These are phyloP conservation scores for Ptychobarbus kaznakovi DNA, from an alignment of 2,797 vertebrate species.

Conservation along the genomic window DNA sequence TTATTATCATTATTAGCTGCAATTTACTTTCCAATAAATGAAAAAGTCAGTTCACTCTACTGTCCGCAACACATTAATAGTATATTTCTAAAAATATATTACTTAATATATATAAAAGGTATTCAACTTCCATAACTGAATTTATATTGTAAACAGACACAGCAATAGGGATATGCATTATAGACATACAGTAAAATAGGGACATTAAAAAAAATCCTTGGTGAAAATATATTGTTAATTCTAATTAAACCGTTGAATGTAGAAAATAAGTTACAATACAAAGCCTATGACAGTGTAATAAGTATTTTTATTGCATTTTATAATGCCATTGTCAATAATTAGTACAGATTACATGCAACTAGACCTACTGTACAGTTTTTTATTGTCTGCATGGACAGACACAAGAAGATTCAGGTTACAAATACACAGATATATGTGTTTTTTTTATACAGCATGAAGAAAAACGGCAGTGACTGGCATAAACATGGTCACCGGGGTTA, in stretches of 20 bases:
- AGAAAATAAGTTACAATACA: slow-evolving; percentile 35
- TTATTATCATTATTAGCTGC: not conserved
- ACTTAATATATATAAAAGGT: not conserved
- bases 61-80: not conserved
- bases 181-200: not conserved
- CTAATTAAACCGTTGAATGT: not conserved
- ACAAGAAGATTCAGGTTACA: slow-evolving; percentile 88
- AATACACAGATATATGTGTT: slow-evolving; percentile 90
- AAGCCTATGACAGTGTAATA: slow-evolving; percentile 83
- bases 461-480: slow-evolving; percentile 82
- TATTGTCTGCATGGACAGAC: slow-evolving; percentile 91
- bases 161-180: not conserved
- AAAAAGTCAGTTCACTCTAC: not conserved
- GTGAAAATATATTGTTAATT: not conserved
- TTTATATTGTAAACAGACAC: not conserved
- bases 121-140: too few relatives aligned
- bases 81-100: not conserved
- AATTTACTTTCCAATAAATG: not conserved
- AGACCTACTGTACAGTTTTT: slow-evolving; percentile 92
- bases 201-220: not conserved
- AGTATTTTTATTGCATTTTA: slow-evolving; percentile 93
- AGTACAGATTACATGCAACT: slow-evolving; percentile 93
- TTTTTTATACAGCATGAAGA: slow-evolving; percentile 85
- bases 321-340: slow-evolving; percentile 93
- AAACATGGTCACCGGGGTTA: slow-evolving; percentile 80